Base-by-base conservation (phyloP, 2,113 vertebrate species). In the Trichechus manatus region DNA sequence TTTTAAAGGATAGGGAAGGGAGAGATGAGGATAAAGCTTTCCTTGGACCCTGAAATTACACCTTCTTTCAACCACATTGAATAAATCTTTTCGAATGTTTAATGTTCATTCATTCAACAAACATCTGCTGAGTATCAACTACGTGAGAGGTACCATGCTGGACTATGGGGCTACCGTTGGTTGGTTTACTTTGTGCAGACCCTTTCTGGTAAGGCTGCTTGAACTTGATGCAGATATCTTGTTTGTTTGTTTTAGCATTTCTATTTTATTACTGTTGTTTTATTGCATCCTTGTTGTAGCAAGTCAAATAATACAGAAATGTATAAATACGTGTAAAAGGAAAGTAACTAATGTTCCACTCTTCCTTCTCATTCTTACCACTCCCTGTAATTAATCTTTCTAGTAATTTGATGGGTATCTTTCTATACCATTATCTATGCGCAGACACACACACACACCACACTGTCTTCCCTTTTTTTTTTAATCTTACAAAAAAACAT, bases 1-100 rank as follows among this genome's bases (percentile, higher is more conserved):
- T 94, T 79, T 82, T 95, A 94, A 97, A 85, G 63, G 61, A 68
- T 86, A 59, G 75, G 79, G 78, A 61, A 80, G 50, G n/a, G 9
- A 89, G 36, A 42, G 50, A 22, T 94, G 27, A 86, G 27, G 63
- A 59, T 64, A 94, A 95, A 95, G 89, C 79, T 89, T 91, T 93
- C 33, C 29, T 86, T 94, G 74, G 86, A 78, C 29, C 61, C 61
- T 78, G 78, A 90, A 96, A 85, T 93, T 33, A 79, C 4, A 91
- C 70, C 27, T 63, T 92, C 44, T 88, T 94, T 66, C 50, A 68
- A 22, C 70, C 22, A 63, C 33, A 85, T 91, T 94, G 68, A 90
- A 6, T 95, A 63, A 23, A 42, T 82, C 25, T 36, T 70, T 78
- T 68, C 90, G 63, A 75, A 75, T 53, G 17, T 64, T 87, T 70